Base-by-base conservation (phyloP, 2,113 vertebrate species). In the Strix uralensis region DNA sequence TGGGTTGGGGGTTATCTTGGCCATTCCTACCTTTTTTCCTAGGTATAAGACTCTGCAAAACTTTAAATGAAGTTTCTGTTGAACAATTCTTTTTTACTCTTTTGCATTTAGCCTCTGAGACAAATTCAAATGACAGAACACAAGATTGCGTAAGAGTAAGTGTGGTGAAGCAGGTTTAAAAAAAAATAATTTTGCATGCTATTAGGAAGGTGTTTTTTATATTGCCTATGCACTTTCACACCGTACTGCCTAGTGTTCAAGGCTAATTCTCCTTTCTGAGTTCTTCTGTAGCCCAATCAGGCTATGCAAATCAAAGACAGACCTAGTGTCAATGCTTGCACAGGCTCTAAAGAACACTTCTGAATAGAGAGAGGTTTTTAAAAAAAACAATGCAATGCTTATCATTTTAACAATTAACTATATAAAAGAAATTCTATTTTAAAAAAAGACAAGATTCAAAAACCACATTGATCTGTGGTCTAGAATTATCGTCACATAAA, bases 401-500 rank as follows among this genome's bases (percentile, higher is more conserved):
- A 55, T 27, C 1, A 83, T 83, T 95, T 86, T 65, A 47, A 30
- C 6, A 81, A 38, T 20, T n/a, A 59, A n/a, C 6, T 46, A 15
- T 44, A 44, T 32, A 36, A 81, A 81, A 57, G 0, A 69, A 46
- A 52, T 32, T 22, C 0, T 51, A 61, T 51, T 30, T 10, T 1
- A 18, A 78, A 59, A 74, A 38, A 15, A 42, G 40, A 42, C 5
- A 63, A 46, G 11, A 26, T 74, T 70, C 4, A 51, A 66, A 61
- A 47, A 8, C 0, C 2, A 7, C 15, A 51, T 36, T 84, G 25
- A 94, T 61, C 34, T 58, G 30, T 92, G 65, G 63, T 81, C 36
- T 89, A 72, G 44, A 84, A 71, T 63, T 91, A 57, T 82, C 89
- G 59, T 90, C 81, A 87, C 26, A 89, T 90, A 90, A 97, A 52